Evolutionary conservation across 2,888 invertebrate genomes (phyloP).

Genomic region (Amiota mariae): DNA sequence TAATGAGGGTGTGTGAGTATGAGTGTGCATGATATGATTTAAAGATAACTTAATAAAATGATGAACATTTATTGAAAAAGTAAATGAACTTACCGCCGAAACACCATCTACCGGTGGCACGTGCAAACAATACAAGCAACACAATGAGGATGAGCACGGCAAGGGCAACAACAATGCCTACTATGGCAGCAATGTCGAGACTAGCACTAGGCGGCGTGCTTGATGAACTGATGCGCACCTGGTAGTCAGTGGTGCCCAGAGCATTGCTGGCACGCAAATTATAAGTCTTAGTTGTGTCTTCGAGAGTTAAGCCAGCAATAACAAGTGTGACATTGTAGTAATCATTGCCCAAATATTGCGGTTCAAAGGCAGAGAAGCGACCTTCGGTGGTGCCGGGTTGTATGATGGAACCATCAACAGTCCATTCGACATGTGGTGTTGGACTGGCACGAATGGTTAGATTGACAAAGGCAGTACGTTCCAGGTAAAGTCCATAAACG

Average conservation of each 20-base stretch:
- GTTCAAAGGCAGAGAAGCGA: conserved; percentile 69
- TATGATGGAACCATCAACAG: conserved; percentile 76
- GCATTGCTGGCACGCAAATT: conserved; percentile 80
- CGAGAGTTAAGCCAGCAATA: conserved; percentile 80
- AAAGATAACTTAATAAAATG: background rate
- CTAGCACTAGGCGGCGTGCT: conserved; percentile 80
- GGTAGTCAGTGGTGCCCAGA: conserved; percentile 79
- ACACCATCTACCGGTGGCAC: conserved; percentile 88
- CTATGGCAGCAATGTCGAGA: conserved; percentile 83
- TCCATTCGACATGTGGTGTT: conserved; percentile 81
- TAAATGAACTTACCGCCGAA: conserved; percentile 82
- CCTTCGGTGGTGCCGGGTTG: conserved; percentile 74
- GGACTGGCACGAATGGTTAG: conserved; percentile 85
- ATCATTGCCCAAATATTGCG: conserved; percentile 75
- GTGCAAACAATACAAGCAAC: conserved; percentile 81
- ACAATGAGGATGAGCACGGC: conserved; percentile 81
- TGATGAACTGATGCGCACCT: conserved; percentile 81
- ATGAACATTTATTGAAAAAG: background rate
- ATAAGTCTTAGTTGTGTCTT: conserved; percentile 84
- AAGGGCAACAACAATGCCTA: conserved; percentile 82
- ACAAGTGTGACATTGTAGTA: conserved; percentile 81
- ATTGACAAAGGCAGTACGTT: conserved; percentile 81
- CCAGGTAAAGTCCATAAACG: conserved; percentile 83
- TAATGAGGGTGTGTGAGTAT: conserved; percentile 17
- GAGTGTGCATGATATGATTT: background rate